These are phyloP conservation scores for Kryptolebias marmoratus DNA, from an alignment of 2,113 vertebrate genomes.

Conservation along the genomic window DNA sequence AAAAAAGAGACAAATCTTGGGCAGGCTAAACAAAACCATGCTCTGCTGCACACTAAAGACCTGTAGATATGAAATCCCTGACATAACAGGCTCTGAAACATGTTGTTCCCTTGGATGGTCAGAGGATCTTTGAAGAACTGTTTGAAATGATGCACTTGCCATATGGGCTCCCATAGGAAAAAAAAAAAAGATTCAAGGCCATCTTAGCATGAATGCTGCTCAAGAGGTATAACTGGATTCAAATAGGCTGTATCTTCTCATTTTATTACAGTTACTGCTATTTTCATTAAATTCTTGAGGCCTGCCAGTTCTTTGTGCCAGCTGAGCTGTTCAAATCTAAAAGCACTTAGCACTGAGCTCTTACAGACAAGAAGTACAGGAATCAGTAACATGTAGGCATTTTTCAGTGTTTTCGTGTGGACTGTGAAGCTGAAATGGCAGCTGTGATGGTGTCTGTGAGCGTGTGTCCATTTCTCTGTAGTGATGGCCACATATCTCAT, in stretches of 20 bases:
- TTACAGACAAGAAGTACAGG: not conserved
- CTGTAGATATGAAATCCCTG: not conserved
- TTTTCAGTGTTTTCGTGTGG: too few relatives aligned
- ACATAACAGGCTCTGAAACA: not conserved
- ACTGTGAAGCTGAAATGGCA: too few relatives aligned
- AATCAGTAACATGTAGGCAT: not conserved
- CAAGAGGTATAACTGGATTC: not conserved
- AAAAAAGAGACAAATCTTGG: not conserved
- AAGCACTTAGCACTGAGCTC: not conserved
- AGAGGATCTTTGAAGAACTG: not conserved
- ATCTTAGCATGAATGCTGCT: not conserved
- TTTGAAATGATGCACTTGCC: constrained; percentile 18
- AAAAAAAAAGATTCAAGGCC: constrained; percentile 14
- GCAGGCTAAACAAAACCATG: not conserved
- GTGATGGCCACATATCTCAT: too few relatives aligned
- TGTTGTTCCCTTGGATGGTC: constrained; percentile 5
- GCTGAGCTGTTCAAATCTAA: not conserved
- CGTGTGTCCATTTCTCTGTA: too few relatives aligned
- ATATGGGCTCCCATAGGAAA: not conserved
- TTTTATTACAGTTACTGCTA: not conserved
- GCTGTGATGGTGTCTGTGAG: too few relatives aligned
- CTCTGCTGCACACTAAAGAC: constrained; percentile 1
- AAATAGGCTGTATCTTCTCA: constrained; percentile 4
- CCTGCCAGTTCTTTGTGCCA: constrained; percentile 1
- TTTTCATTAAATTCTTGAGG: constrained; percentile 16